phyloP scores from a whole-genome alignment of 2,888 invertebrate genomes.

The Leptothorax acervorum region DNA sequence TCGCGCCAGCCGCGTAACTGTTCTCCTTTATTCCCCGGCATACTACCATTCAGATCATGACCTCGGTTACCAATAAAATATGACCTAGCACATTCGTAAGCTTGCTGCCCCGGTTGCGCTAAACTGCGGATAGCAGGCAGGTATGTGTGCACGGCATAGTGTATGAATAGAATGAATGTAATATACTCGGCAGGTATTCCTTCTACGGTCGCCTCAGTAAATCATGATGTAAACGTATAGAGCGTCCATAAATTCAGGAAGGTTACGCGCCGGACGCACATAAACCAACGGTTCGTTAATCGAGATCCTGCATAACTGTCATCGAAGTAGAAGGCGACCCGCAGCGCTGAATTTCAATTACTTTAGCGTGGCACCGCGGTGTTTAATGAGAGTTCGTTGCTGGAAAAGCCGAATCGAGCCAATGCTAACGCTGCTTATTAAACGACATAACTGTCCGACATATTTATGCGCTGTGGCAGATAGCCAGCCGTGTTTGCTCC shows the following conservation, averaged over 20 bases:
- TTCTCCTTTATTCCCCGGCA: slow-evolving; percentile 18
- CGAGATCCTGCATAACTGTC: slow-evolving; percentile 52
- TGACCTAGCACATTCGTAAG: slow-evolving; percentile 49
- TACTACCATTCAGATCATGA: slow-evolving; percentile 41
- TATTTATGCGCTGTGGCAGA: slow-evolving; percentile 26
- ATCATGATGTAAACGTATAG: slow-evolving; percentile 56
- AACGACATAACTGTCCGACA: slow-evolving; percentile 35
- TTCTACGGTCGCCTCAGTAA: slow-evolving; percentile 51
- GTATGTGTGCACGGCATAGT: background rate
- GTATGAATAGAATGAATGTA: slow-evolving; percentile 54
- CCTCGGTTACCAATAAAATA: slow-evolving; percentile 53
- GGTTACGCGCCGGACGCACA: slow-evolving; percentile 55
- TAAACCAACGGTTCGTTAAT: slow-evolving; percentile 59
- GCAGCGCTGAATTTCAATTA: slow-evolving; percentile 62
- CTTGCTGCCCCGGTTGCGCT: slow-evolving; percentile 32
- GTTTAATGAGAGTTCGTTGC: slow-evolving; percentile 60
- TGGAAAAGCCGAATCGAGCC: slow-evolving; percentile 36
- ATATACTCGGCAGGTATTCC: slow-evolving; percentile 57
- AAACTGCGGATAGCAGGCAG: slow-evolving; percentile 29
- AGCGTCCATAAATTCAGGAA: slow-evolving; percentile 55
- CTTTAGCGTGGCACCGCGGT: slow-evolving; percentile 39
- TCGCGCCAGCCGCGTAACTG: slow-evolving; percentile 9
- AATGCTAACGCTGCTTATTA: slow-evolving; percentile 32
- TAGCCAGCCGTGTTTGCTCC: slow-evolving; percentile 6
- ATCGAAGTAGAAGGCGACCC: slow-evolving; percentile 51